Percentiles rank a stretch among this genome's conserved stretches.
These are phyloP conservation scores for Phasia obesa DNA, from an alignment of 2,888 invertebrate genomes.

Conservation along the genomic window DNA sequence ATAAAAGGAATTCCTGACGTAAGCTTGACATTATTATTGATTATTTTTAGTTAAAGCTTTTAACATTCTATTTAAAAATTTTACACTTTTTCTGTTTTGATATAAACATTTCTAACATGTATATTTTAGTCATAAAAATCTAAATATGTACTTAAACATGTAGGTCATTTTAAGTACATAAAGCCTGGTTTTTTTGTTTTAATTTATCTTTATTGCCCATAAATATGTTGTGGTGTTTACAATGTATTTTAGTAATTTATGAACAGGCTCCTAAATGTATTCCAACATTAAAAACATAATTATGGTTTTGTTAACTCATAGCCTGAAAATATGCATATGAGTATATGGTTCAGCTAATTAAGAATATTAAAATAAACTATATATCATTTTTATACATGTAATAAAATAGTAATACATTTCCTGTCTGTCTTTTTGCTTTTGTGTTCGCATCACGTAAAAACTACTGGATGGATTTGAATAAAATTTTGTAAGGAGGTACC, in stretches of 20 bases:
- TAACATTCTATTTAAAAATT: background rate
- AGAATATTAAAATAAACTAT: background rate
- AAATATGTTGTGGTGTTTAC: slow-evolving; percentile 47
- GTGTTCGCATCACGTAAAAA: no score
- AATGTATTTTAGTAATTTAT: slow-evolving; percentile 25
- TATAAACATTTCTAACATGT: background rate
- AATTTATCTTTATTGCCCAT: slow-evolving; percentile 40
- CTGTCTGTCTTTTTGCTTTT: no score
- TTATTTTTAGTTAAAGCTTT: background rate
- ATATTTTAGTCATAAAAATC: slow-evolving; percentile 12
- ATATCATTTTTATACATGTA: no score
- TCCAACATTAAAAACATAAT: slow-evolving; percentile 1
- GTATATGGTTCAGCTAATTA: background rate
- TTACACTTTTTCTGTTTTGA: background rate
- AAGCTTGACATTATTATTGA: background rate
- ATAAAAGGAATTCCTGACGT: background rate
- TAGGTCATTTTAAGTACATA: slow-evolving; percentile 23
- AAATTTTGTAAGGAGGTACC: no score
- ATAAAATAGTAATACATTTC: no score
- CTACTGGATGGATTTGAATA: no score
- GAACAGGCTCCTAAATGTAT: slow-evolving; percentile 16
- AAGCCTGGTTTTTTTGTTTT: slow-evolving; percentile 1
- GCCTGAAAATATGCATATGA: slow-evolving; percentile 15
- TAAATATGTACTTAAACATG: background rate
- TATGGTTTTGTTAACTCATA: background rate